Evolutionary conservation across 2,113 vertebrate genomes (phyloP).

Genomic region (Sorex araneus): DNA sequence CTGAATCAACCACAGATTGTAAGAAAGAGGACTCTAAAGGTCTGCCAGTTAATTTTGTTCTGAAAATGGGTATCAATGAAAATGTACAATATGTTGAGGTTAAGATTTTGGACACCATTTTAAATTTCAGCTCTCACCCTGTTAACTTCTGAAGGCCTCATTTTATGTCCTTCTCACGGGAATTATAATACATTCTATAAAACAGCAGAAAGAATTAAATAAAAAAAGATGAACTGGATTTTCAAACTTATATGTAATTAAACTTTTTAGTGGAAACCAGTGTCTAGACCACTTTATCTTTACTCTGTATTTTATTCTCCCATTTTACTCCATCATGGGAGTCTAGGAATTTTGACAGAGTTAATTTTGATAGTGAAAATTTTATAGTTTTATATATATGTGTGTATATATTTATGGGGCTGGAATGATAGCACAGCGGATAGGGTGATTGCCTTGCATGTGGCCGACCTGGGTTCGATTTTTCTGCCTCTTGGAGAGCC

Average conservation of each 20-base stretch:
- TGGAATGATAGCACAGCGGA: too few species aligned
- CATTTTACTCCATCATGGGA: background rate
- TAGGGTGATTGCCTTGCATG: too few species aligned
- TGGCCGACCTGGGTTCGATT: too few species aligned
- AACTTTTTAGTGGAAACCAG: background rate
- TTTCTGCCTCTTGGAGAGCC: too few species aligned
- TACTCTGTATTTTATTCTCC: background rate
- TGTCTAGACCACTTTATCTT: accelerated
- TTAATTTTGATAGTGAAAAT: too few species aligned
- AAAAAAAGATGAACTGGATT: background rate
- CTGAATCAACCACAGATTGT: background rate
- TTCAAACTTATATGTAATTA: background rate
- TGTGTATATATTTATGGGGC: too few species aligned
- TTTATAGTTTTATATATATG: too few species aligned
- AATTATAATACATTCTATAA: background rate
- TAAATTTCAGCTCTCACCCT: background rate
- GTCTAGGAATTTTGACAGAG: background rate
- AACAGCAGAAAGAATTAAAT: background rate
- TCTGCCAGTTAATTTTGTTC: background rate
- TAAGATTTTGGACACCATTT: background rate
- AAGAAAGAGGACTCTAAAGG: background rate
- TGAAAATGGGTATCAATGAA: accelerated
- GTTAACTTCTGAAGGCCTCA: background rate
- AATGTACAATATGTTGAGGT: background rate
- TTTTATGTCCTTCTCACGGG: background rate